Base-by-base conservation (phyloP, 2,888 invertebrate genomes). In the Blastobasis adustella region DNA sequence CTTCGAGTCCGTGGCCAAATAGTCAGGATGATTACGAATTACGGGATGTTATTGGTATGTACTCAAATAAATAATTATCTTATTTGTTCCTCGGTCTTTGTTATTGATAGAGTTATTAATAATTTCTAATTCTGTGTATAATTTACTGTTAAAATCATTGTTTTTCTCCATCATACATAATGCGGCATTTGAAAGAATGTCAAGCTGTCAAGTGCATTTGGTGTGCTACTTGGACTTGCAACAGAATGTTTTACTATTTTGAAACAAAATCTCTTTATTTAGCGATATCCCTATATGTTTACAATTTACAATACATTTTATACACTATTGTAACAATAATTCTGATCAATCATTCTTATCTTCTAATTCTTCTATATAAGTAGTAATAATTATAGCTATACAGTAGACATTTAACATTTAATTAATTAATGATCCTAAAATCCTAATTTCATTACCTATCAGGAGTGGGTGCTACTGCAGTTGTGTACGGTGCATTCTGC, bases 381-480 rank as follows among this genome's bases (percentile, higher is more conserved):
- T n/a, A 9, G 10, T 6, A 2, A 6, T 10, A 45, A 10, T 45
- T 45, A n/a, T 10, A n/a, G 10, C 10, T 8, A n/a, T 36, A 10
- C n/a, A 8, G 43, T 38, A 39, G 23, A 36, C 6, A 45, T 47
- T 23, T 23, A 23, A 23, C 23, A 23, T 2, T 23, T 23, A 23
- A 23, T 23, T 23, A 23, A 23, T 23, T 23, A 23, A 23, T 23
- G 23, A 23, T 23, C 23, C 23, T 23, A 23, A 2, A 23, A 23
- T 23, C 23, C 23, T 23, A 23, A 23, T 23, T 1, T 1, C 23
- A 48, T 10, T 46, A 41, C n/a, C 9, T 50, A 53, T 23, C 62
- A 96, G 98, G 98, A 74, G 95, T 97, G 63, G 98, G 98, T 51
- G 98, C 98, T 49, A 98, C 98, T 8, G 98, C 98, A 6, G 95